Evolutionary conservation across 2,888 invertebrate genomes (phyloP).

Genomic region (Graphium colonna): DNA sequence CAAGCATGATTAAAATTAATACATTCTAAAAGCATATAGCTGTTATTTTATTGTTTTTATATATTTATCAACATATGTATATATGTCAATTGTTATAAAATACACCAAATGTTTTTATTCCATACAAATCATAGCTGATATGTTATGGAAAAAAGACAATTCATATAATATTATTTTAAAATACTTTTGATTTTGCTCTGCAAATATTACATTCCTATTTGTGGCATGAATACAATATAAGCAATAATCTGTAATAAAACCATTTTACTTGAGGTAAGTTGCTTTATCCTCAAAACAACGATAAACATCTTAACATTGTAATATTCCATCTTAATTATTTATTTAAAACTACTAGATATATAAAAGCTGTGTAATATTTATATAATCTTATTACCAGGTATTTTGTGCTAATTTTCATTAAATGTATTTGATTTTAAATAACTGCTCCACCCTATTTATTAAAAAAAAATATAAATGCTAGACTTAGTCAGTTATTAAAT

Average conservation of each 20-base stretch:
- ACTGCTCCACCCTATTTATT: too few relatives aligned
- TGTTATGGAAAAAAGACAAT: neutral
- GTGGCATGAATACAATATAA: constrained; percentile 8
- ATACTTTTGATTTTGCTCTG: neutral
- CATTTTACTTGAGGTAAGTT: constrained; percentile 3
- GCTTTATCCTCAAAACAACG: neutral
- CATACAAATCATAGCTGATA: neutral
- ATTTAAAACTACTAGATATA: constrained; percentile 1
- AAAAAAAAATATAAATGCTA: neutral
- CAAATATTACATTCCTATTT: neutral
- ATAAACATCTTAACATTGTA: constrained; percentile 2
- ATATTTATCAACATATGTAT: constrained; percentile 4
- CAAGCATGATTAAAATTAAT: constrained; percentile 39
- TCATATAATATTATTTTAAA: neutral
- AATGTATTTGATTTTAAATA: too few relatives aligned
- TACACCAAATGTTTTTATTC: neutral
- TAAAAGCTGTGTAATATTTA: neutral
- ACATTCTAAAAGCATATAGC: constrained; percentile 41
- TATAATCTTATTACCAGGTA: neutral
- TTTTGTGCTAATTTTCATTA: constrained; percentile 13
- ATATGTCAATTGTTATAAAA: constrained; percentile 7
- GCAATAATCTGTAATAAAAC: constrained; percentile 12
- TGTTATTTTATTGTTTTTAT: constrained; percentile 26
- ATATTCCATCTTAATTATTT: constrained; percentile 3
- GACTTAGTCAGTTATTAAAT: constrained; percentile 4